Conservation (phyloP, 2,888 invertebrate genomes). For the Quadroppia sp. region DNA sequence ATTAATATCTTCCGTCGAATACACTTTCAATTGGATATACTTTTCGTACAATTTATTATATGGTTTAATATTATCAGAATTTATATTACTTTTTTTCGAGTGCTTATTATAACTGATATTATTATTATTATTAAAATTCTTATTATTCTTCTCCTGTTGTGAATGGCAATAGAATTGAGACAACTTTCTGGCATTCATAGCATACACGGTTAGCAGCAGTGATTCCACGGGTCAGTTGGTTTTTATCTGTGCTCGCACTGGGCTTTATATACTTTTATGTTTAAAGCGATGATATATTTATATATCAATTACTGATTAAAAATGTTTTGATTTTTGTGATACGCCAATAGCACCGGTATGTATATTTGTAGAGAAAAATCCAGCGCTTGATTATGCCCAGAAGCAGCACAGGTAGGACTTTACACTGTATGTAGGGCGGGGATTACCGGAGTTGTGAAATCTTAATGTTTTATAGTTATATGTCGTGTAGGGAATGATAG, state of each 20-base stretch:
- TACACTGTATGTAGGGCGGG: too few species aligned
- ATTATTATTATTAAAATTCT: background rate
- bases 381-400: background rate
- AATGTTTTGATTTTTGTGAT: background rate
- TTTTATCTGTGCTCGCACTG: too few species aligned
- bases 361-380: background rate
- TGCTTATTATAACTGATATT: background rate
- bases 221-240: background rate
- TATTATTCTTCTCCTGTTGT: constrained; percentile 15
- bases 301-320: background rate
- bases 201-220: background rate
- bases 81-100: background rate
- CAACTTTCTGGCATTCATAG: constrained; percentile 30
- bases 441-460: too few species aligned
- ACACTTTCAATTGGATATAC: background rate
- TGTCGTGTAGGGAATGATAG: too few species aligned
- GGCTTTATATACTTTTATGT: too few species aligned
- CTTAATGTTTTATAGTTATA: too few species aligned
- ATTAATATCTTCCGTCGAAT: background rate
- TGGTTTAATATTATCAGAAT: background rate
- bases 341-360: background rate
- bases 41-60: background rate
- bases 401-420: too few species aligned
- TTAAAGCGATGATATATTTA: background rate
- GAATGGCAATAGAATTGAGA: constrained; percentile 14